Percentiles rank a stretch among this genome's conserved stretches.
phyloP scores from a whole-genome alignment of 1,140 invertebrate species.

The Calliphora vicina region DNA sequence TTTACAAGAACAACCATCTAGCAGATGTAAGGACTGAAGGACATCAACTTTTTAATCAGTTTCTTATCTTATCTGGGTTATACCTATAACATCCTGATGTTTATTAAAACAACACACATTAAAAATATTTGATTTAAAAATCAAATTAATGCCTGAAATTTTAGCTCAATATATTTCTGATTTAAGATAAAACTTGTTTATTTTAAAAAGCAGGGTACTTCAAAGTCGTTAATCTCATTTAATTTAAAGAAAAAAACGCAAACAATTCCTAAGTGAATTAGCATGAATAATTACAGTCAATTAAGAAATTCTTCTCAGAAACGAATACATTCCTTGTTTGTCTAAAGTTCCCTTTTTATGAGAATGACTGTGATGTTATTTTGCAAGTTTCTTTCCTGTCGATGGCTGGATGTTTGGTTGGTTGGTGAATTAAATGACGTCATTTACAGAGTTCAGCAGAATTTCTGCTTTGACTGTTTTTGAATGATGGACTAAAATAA shows the following conservation, averaged over 20 bases:
- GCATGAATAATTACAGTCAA: neutral
- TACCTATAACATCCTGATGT: too few relatives aligned
- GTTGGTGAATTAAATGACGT: slow-evolving; percentile 26
- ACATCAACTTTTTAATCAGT: too few relatives aligned
- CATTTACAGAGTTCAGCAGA: slow-evolving; percentile 1
- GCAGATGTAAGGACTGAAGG: too few relatives aligned
- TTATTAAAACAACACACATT: too few relatives aligned
- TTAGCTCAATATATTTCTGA: neutral
- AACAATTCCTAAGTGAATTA: neutral
- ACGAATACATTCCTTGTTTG: neutral
- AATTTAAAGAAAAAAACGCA: neutral
- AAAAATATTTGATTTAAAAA: too few relatives aligned
- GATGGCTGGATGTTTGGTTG: neutral
- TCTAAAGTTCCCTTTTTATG: neutral
- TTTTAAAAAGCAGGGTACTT: neutral
- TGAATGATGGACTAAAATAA: slow-evolving; percentile 32
- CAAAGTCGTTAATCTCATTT: neutral
- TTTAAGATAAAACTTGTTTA: too few relatives aligned
- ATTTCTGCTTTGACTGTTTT: slow-evolving; percentile 23
- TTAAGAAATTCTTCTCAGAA: neutral
- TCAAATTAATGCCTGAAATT: too few relatives aligned
- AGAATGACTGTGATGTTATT: slow-evolving; percentile 19
- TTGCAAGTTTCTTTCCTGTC: neutral
- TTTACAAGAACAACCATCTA: too few relatives aligned
- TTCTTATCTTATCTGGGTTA: too few relatives aligned